Base-by-base conservation (phyloP, 2,888 invertebrate species). In the Crocallis elinguaria region DNA sequence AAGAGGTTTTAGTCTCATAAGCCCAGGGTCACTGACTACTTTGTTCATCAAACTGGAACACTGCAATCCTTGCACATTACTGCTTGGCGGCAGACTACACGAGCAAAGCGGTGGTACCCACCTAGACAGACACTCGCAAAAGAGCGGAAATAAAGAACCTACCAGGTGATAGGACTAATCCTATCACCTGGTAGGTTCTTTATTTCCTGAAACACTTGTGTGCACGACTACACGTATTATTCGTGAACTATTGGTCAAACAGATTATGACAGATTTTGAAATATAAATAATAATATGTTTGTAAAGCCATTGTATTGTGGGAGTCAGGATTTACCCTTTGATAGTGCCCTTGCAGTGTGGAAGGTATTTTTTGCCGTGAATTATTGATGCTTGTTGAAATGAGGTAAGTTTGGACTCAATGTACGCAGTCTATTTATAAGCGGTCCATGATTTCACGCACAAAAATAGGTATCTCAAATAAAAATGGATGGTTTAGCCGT, bases 181-280 rank as follows among this genome's bases (percentile, higher is more conserved):
- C n/a, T n/a, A n/a, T n/a, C n/a, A n/a, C n/a, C n/a, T n/a, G n/a
- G 6, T 19, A 23, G 1, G 23, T 23, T 7, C 8, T 23, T 23
- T 23, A n/a, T 27, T 27, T 19, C 19, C 11, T 29, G 7, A 37
- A 30, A 8, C 30, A 64, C 44, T 73, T 73, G 4, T 55, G 52
- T 43, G 0, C 27, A 0, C 51, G 54, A 59, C 54, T 62, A 71
- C 79, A 76, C 75, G 44, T 41, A 67, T 66, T 61, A 59, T 59
- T 71, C 67, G 72, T 69, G 66, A 70, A 71, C 64, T 63, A 67
- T 64, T 63, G 66, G 64, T 66, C 67, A 61, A 66, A 63, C 69
- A 78, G 81, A 82, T 84, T 84, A 83, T 83, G 79, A 82, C 77
- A 71, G 80, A 75, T 79, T 79, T 63, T 64, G 71, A 73, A 74